A percentile compares a stretch with the other conserved stretches of the same genome.
Evolutionary conservation across 2,113 vertebrate species (phyloP).

Genomic region (Scolopax mira): DNA sequence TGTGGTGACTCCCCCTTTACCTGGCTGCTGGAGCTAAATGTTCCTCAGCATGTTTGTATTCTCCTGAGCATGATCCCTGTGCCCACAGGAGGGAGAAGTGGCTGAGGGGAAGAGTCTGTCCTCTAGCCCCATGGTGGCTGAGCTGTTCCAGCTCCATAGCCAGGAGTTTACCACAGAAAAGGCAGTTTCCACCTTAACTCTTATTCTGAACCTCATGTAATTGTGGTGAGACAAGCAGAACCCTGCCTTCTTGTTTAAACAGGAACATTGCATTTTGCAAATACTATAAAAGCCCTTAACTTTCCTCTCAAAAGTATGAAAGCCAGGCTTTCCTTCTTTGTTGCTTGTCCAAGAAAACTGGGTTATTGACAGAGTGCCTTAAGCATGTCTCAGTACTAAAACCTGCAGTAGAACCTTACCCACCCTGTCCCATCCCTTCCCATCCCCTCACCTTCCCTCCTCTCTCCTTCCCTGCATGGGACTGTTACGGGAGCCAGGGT

Average conservation of each 20-base stretch:
- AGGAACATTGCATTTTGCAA: background rate
- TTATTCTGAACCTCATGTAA: background rate
- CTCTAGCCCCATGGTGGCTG: background rate
- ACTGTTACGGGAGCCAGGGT: background rate
- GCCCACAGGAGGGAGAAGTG: background rate
- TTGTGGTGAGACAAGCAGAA: background rate
- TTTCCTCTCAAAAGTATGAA: background rate
- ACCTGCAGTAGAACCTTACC: background rate
- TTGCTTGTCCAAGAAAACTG: background rate
- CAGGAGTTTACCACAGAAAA: background rate
- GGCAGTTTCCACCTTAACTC: background rate
- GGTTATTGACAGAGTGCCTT: background rate
- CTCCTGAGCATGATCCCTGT: background rate
- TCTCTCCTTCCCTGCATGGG: background rate
- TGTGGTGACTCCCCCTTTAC: background rate
- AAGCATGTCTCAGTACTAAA: background rate
- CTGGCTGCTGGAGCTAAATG: background rate
- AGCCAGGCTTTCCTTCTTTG: background rate
- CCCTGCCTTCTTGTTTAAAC: background rate
- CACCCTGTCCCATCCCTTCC: too few species aligned
- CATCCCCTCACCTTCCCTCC: background rate
- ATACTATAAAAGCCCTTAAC: background rate
- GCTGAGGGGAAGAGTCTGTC: background rate
- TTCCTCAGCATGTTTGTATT: background rate
- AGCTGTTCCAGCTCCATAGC: background rate